Evolutionary conservation across 2,797 vertebrate species (phyloP).

Genomic region (Sebastes hopkinsi): DNA sequence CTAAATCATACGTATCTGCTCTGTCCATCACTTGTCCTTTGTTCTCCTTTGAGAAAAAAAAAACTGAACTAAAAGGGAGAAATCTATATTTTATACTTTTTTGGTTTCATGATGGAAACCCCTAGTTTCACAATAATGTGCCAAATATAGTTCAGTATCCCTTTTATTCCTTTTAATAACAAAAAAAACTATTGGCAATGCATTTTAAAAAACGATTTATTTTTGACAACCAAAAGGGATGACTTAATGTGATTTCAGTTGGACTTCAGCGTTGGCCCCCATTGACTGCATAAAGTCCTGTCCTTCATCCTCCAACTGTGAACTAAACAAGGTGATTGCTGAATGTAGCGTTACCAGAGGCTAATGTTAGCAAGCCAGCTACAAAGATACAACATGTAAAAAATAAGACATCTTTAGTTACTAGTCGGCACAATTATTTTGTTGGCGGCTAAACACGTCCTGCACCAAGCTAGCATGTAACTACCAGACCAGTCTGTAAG

Average conservation of each 20-base stretch:
- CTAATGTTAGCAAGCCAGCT: too few species aligned
- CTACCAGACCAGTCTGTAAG: not conserved
- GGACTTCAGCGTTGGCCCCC: too few species aligned
- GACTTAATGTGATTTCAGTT: not conserved
- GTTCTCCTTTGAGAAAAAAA: not conserved
- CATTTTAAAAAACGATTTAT: not conserved
- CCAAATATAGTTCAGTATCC: not conserved
- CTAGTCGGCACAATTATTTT: too few species aligned
- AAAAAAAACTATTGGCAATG: not conserved
- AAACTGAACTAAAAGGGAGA: not conserved
- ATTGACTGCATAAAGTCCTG: too few species aligned
- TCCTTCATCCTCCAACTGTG: too few species aligned
- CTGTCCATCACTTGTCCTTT: not conserved
- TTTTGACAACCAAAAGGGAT: not conserved
- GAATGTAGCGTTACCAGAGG: too few species aligned
- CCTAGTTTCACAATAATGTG: not conserved
- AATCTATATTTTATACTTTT: not conserved
- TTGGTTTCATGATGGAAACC: not conserved
- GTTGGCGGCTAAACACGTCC: rapidly evolving
- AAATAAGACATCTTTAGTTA: too few species aligned
- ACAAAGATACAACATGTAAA: too few species aligned
- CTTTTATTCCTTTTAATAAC: not conserved
- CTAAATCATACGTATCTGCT: not conserved
- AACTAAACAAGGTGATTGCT: not conserved
- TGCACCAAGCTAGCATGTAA: not conserved